Evolutionary conservation across 2,113 vertebrate genomes (phyloP).

Genomic region (Chrysemys picta): DNA sequence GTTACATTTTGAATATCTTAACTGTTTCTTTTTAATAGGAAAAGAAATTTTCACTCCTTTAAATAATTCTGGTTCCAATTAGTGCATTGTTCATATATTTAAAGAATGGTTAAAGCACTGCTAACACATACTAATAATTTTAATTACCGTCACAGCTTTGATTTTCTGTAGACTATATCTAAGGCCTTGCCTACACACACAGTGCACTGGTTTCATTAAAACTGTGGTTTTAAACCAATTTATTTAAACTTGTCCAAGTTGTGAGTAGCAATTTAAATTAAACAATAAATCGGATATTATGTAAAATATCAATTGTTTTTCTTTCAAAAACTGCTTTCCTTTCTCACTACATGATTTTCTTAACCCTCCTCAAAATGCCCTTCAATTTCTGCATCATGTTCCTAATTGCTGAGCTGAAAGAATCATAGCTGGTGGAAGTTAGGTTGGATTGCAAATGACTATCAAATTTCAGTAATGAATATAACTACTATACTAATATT

Average conservation of each 20-base stretch:
- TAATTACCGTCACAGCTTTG: not conserved
- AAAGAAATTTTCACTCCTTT: not conserved
- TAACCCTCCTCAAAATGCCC: not conserved
- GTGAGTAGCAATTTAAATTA: not conserved
- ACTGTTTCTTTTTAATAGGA: not conserved
- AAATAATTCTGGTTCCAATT: not conserved
- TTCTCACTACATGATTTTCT: not conserved
- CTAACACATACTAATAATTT: not conserved
- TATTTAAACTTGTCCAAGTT: not conserved
- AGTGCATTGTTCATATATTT: not conserved
- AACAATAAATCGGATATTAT: not conserved
- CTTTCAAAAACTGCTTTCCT: not conserved
- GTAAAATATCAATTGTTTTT: not conserved
- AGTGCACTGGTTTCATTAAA: not conserved
- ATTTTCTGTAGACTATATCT: not conserved
- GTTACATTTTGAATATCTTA: not conserved
- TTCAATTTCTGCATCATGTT: not conserved
- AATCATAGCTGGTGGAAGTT: not conserved
- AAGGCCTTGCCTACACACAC: not conserved
- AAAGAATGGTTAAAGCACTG: not conserved
- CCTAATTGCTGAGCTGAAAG: not conserved
- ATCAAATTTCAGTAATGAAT: constrained; percentile 1
- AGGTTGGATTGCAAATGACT: not conserved
- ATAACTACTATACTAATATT: not conserved
- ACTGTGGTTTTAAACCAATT: not conserved